Percentiles rank a stretch among this genome's conserved stretches.
phyloP scores from a whole-genome alignment of 2,113 vertebrate genomes.

The Lophotis ruficrista region DNA sequence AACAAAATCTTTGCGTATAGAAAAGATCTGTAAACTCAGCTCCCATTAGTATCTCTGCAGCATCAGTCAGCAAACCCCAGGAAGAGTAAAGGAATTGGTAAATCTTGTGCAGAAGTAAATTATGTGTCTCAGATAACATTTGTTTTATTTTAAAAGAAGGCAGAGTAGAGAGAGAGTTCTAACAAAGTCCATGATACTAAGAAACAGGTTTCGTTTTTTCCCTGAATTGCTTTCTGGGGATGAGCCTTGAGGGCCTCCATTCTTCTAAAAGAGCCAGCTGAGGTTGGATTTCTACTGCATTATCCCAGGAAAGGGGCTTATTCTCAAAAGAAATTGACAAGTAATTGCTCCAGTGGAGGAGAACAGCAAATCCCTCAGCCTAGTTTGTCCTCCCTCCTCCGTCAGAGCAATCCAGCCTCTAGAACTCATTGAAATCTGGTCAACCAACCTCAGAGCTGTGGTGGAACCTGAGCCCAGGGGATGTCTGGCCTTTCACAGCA shows the following conservation, averaged over 20 bases:
- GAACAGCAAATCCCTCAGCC: neutral
- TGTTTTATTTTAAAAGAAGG: neutral
- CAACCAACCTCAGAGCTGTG: neutral
- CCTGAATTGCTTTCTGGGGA: neutral
- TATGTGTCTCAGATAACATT: neutral
- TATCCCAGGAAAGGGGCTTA: neutral
- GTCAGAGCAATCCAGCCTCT: neutral
- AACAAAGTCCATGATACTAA: neutral
- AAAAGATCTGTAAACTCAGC: neutral
- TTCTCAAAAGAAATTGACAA: neutral
- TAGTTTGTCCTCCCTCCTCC: neutral
- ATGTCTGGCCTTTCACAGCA: neutral
- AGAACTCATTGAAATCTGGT: neutral
- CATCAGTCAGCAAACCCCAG: neutral
- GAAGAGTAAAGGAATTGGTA: neutral
- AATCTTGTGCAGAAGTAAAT: neutral
- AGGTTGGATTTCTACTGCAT: neutral
- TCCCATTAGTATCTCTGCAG: neutral
- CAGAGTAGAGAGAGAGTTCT: neutral
- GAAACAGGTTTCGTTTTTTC: neutral
- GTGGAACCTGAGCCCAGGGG: neutral
- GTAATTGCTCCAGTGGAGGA: neutral
- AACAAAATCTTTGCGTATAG: neutral
- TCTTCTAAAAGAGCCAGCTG: neutral
- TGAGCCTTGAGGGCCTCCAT: neutral